Evolutionary conservation across 2,113 vertebrate species (phyloP).

Genomic region (Cariama cristata): DNA sequence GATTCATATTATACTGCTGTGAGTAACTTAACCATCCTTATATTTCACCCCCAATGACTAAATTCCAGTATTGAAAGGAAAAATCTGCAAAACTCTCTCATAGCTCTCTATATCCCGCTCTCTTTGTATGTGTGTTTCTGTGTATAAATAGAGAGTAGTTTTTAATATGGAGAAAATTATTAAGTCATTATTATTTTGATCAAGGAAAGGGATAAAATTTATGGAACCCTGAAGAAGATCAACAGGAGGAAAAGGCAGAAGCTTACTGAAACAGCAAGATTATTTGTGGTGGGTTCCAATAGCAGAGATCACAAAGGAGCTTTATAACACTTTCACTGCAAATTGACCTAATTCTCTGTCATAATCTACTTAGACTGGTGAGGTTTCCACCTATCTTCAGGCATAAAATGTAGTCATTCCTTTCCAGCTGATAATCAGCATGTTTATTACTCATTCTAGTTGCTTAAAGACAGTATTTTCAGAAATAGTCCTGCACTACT

Average conservation of each 20-base stretch:
- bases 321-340: slow-evolving; percentile 19
- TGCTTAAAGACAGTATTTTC: slow-evolving; percentile 15
- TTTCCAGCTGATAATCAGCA: neutral
- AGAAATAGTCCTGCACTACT: neutral
- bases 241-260: neutral
- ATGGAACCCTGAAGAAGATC: neutral
- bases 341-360: slow-evolving; percentile 36
- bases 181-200: neutral
- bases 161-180: neutral
- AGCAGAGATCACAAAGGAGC: neutral
- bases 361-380: neutral
- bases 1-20: neutral
- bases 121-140: neutral
- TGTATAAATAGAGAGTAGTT: neutral
- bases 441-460: slow-evolving; percentile 1
- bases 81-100: neutral
- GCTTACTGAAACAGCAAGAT: neutral
- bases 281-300: neutral
- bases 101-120: neutral
- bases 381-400: slow-evolving; percentile 19
- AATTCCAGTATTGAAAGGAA: neutral
- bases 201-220: neutral
- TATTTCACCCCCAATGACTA: neutral
- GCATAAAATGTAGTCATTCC: neutral
- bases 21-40: neutral